Evolutionary conservation across 2,797 vertebrate species (phyloP).

Genomic region (Orestias chungarensis): DNA sequence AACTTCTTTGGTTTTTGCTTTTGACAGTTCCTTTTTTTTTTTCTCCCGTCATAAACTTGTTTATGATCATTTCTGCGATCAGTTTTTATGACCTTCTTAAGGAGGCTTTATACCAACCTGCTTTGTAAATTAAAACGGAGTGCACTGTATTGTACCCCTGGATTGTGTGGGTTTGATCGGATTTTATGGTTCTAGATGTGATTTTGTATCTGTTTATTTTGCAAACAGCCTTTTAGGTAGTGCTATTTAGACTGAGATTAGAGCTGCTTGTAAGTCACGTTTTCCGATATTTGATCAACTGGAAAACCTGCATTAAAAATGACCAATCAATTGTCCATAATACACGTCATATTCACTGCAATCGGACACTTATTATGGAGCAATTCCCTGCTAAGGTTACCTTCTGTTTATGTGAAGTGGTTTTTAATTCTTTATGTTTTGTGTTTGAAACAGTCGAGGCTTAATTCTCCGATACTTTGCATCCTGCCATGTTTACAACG

Average conservation of each 20-base stretch:
- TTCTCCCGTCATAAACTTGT: too few relatives aligned
- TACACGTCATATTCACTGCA: neutral
- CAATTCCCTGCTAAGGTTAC: neutral
- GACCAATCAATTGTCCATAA: neutral
- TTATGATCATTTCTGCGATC: neutral
- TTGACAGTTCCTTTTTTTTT: too few relatives aligned
- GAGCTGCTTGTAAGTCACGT: neutral
- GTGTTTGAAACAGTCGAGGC: neutral
- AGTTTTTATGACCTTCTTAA: neutral
- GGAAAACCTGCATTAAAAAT: neutral
- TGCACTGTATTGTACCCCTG: neutral
- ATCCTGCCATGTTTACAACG: too few relatives aligned
- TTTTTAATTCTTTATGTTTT: neutral
- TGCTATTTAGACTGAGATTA: neutral
- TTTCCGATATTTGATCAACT: neutral
- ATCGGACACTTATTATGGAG: too few relatives aligned
- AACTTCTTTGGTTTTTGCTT: too few relatives aligned
- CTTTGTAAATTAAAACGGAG: neutral
- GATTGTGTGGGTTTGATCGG: neutral
- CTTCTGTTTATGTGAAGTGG: neutral
- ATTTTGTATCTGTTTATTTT: neutral
- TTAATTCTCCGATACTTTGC: neutral
- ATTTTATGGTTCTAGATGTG: neutral
- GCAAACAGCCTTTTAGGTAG: neutral
- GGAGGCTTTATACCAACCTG: neutral